Base-by-base conservation (phyloP, 2,113 vertebrate species). In the Platysternon megacephalum region DNA sequence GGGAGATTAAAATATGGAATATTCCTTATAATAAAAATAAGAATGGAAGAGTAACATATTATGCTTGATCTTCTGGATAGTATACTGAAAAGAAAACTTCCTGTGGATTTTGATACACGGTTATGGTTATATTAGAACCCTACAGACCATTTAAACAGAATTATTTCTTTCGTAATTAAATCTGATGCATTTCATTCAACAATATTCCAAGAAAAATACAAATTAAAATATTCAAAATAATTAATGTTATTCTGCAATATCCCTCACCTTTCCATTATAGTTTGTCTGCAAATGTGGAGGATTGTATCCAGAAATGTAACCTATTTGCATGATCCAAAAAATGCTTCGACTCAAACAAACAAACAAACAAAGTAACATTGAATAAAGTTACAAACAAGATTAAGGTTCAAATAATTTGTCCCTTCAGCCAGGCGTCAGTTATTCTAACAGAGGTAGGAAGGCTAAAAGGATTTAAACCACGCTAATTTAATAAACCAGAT, bases 351-450 rank as follows among this genome's bases (percentile, higher is more conserved):
- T 95, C 86, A 46, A 74, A 96, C 84, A 93, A 96, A 97, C 82
- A 96, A 96, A 97, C 97, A 98, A 98, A 95, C 95, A 98, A 98
- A 98, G 98, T 97, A 98, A 97, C 97, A 98, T 29, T 97, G 97
- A 97, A 96, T 94, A 94, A 98, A 98, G 97, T 98, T 98, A 98
- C 98, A 99, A 99, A 99, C 97, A 98, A 98, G 98, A 99, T 99
- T 99, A 99, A 93, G 96, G 95, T 93, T 97, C 93, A 95, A 98
- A 91, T 98, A 98, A 98, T 98, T 98, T 99, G 98, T 98, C 98
- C 97, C 98, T 98, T 92, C 90, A 97, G 97, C 97, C 97, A 97
- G 97, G 97, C 94, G 82, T 91, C 98, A 96, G 98, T 98, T 98
- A 98, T 99, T 98, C 98, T 98, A 98, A 98, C 98, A 97, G 97